Evolutionary conservation across 2,888 invertebrate species (phyloP).

Genomic region (Marronus borbonicus): DNA sequence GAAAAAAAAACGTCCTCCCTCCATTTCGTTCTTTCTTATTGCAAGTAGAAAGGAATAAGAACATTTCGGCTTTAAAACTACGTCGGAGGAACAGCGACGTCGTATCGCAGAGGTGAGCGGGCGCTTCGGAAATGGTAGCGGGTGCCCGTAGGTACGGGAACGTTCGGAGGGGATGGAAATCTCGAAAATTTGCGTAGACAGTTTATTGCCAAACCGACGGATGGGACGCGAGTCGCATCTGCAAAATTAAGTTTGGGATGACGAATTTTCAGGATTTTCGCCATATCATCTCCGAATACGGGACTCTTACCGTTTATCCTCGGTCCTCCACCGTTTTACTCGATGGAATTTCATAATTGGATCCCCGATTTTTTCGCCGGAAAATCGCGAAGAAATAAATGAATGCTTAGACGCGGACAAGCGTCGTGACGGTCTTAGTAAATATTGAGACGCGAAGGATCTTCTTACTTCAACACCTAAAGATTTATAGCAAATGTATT

Average conservation of each 20-base stretch:
- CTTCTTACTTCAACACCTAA: no score
- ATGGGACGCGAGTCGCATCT: neutral
- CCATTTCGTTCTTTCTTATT: no score
- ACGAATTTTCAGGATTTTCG: slow-evolving; percentile 29
- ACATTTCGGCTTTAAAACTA: no score
- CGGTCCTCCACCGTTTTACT: neutral
- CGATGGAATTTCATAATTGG: slow-evolving; percentile 16
- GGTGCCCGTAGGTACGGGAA: neutral
- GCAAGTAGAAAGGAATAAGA: no score
- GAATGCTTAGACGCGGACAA: no score
- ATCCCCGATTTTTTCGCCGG: neutral
- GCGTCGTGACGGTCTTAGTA: no score
- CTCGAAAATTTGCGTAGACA: slow-evolving; percentile 27
- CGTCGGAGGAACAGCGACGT: no score
- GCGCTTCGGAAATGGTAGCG: neutral
- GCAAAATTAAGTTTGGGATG: slow-evolving; percentile 29
- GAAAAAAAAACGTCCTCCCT: neutral
- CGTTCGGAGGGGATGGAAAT: neutral
- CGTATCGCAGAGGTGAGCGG: no score
- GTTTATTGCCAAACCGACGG: slow-evolving; percentile 18
- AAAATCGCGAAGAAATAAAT: neutral
- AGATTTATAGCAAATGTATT: no score
- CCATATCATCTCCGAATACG: neutral
- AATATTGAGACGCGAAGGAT: no score
- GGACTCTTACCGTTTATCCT: no score